Percentiles rank a stretch among this genome's conserved stretches.
phyloP scores from a whole-genome alignment of 2,113 vertebrate genomes.

The Calypte anna region DNA sequence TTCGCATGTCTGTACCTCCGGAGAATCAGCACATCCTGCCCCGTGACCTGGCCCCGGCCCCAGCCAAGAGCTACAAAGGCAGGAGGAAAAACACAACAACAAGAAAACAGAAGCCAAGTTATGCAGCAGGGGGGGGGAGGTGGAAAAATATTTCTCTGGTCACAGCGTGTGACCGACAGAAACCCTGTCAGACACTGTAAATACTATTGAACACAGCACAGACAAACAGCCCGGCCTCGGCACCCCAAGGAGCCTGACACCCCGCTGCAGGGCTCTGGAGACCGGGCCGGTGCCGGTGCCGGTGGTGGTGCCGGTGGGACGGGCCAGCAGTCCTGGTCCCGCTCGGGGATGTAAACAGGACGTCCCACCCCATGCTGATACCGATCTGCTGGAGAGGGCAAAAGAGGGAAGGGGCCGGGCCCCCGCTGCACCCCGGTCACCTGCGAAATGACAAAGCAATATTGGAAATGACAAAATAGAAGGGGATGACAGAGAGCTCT shows the following conservation, averaged over 20 bases:
- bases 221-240: background rate
- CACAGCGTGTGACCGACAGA: background rate
- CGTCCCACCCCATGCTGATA: constrained; percentile 15
- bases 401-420: background rate
- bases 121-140: background rate
- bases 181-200: background rate
- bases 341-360: constrained; percentile 25
- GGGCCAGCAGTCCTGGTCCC: background rate
- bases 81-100: constrained; percentile 46
- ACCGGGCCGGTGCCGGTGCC: background rate
- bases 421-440: background rate
- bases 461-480: background rate
- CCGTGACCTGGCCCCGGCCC: background rate
- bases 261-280: background rate
- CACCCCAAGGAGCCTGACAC: background rate
- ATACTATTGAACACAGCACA: fast-evolving
- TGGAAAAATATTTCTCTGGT: background rate
- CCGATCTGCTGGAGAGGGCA: background rate
- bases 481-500: fast-evolving
- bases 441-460: background rate
- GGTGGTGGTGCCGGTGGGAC: background rate
- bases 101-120: constrained; percentile 61
- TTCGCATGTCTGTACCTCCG: background rate
- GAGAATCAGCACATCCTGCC: constrained; percentile 50
- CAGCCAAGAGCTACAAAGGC: constrained; percentile 43